Evolutionary conservation across 2,113 vertebrate species (phyloP).

Genomic region (Agelaius tricolor): DNA sequence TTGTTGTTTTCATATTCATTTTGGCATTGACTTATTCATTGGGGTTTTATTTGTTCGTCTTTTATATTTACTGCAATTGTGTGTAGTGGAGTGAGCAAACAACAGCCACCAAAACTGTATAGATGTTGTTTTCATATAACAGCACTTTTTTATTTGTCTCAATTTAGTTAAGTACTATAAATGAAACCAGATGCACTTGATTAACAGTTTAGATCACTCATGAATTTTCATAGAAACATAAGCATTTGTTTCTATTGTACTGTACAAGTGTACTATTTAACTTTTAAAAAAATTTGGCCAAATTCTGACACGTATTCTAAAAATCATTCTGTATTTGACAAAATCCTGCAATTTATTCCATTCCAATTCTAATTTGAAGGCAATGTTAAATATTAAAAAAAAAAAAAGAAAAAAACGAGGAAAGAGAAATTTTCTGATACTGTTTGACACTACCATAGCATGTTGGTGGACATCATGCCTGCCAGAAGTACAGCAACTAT

Average conservation of each 20-base stretch:
- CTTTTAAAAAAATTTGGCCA: neutral
- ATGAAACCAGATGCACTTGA: neutral
- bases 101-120: neutral
- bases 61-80: neutral
- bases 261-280: neutral
- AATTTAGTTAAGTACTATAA: neutral
- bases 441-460: neutral
- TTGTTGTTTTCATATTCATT: neutral
- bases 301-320: neutral
- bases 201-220: neutral
- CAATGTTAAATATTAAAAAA: neutral
- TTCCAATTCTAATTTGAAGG: neutral
- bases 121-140: neutral
- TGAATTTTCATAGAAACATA: neutral
- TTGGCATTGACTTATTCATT: neutral
- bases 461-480: neutral
- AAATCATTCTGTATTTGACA: neutral
- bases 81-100: neutral
- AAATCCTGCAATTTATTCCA: neutral
- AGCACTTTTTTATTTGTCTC: neutral
- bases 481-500: neutral
- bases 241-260: neutral
- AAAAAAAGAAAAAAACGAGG: neutral
- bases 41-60: neutral
- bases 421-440: neutral